Conservation (phyloP, 2,888 invertebrate species). For the Eupsilia transversa region DNA sequence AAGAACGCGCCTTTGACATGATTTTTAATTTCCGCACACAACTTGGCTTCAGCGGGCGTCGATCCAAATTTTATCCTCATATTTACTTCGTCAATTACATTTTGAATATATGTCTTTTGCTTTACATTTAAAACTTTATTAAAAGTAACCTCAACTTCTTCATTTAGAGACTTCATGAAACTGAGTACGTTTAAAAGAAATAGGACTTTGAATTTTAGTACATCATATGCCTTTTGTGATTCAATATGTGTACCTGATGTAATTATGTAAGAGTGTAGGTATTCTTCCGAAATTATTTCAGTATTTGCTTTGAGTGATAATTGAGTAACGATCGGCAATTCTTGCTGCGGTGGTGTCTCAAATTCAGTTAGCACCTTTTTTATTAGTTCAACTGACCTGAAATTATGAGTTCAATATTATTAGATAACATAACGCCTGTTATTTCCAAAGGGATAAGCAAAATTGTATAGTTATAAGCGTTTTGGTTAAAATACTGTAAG, state of each 20-base stretch:
- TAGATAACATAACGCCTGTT: background rate
- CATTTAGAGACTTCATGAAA: slow-evolving; percentile 9
- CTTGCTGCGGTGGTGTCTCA: background rate
- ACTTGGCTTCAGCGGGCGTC: background rate
- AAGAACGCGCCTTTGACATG: slow-evolving; percentile 4
- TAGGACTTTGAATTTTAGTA: slow-evolving; percentile 25
- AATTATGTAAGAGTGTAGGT: background rate
- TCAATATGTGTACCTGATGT: accelerated
- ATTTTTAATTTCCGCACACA: slow-evolving; percentile 14
- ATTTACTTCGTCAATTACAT: slow-evolving; percentile 20
- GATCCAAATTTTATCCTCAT: slow-evolving; percentile 1
- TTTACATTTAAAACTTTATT: background rate
- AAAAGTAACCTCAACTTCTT: slow-evolving; percentile 31
- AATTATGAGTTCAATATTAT: background rate
- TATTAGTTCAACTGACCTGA: slow-evolving; percentile 17
- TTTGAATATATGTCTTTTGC: background rate
- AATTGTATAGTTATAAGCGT: background rate
- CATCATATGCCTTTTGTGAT: accelerated
- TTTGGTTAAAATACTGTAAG: background rate
- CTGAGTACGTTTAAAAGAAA: slow-evolving; percentile 31
- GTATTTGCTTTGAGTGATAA: accelerated
- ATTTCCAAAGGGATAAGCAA: background rate
- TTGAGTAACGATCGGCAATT: accelerated
- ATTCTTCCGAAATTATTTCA: background rate
- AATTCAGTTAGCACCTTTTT: background rate